A percentile compares a stretch with the other conserved stretches of the same genome.
Evolutionary conservation across 2,797 vertebrate genomes (phyloP).

Genomic region (Enteromius unitaeniatus): DNA sequence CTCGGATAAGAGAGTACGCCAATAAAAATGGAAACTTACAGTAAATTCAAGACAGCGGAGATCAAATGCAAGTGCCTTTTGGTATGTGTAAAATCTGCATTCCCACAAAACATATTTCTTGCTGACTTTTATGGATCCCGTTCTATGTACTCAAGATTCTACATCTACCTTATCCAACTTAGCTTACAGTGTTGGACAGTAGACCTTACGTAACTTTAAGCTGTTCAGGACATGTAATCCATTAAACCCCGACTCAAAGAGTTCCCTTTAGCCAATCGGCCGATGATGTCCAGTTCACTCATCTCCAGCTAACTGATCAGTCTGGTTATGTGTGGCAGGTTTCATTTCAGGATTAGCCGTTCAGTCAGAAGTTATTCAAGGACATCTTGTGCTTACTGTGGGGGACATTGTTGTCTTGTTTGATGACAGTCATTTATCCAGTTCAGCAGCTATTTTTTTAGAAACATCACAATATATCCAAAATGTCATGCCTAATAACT

Average conservation of each 20-base stretch:
- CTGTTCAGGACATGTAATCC: conserved; percentile 39
- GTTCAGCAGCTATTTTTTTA: not conserved
- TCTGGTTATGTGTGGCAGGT: not conserved
- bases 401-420: not conserved
- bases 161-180: not conserved
- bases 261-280: not conserved
- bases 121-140: conserved; percentile 1
- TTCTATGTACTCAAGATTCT: conserved; percentile 1
- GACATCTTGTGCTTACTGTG: not conserved
- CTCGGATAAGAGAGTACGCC: not conserved
- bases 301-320: conserved; percentile 24
- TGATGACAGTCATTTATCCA: not conserved
- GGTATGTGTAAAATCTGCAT: not conserved
- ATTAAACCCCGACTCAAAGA: not conserved
- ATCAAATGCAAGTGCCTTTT: conserved; percentile 17
- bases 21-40: conserved; percentile 18
- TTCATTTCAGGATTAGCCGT: conserved; percentile 1
- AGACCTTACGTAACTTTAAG: conserved; percentile 15
- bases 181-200: not conserved
- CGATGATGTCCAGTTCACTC: conserved; percentile 5
- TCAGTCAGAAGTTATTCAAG: conserved; percentile 1
- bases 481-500: not conserved
- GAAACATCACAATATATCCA: not conserved
- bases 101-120: not conserved
- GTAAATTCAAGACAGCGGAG: not conserved